A percentile compares a stretch with the other conserved stretches of the same genome.
These are phyloP conservation scores for Enhydra lutris DNA, from an alignment of 2,113 vertebrate genomes.

Conservation along the genomic window DNA sequence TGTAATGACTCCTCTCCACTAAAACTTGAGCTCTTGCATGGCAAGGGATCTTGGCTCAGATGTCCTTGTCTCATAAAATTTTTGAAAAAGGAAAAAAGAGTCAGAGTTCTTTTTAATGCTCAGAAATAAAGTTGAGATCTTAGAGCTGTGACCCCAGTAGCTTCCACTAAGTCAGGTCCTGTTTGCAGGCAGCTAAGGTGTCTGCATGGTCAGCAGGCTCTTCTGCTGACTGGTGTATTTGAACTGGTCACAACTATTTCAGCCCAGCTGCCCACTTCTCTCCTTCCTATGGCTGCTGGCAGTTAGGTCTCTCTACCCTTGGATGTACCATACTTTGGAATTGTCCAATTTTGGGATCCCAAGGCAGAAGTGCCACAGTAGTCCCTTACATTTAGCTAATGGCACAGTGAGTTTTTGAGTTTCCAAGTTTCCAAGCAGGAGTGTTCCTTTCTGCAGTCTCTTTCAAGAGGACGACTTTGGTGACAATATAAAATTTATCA, in stretches of 20 bases:
- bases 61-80: not conserved
- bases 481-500: too few species aligned
- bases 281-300: not conserved
- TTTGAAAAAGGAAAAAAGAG: not conserved
- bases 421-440: not conserved
- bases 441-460: not conserved
- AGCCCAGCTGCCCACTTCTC: not conserved
- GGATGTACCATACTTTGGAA: not conserved
- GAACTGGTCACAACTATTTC: not conserved
- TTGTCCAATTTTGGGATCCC: not conserved
- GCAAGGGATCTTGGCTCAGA: not conserved
- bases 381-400: not conserved
- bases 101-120: not conserved
- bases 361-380: not conserved
- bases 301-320: not conserved
- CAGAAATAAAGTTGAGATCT: not conserved
- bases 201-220: not conserved
- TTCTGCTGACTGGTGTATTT: not conserved
- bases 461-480: not conserved
- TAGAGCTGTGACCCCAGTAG: not conserved
- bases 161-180: not conserved
- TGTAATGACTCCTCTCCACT: not conserved
- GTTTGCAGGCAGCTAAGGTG: fast-evolving
- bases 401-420: not conserved
- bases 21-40: not conserved